Percentiles rank a stretch among this genome's conserved stretches.
phyloP scores from a whole-genome alignment of 1,140 invertebrate species.

The Hycleus phaleratus region DNA sequence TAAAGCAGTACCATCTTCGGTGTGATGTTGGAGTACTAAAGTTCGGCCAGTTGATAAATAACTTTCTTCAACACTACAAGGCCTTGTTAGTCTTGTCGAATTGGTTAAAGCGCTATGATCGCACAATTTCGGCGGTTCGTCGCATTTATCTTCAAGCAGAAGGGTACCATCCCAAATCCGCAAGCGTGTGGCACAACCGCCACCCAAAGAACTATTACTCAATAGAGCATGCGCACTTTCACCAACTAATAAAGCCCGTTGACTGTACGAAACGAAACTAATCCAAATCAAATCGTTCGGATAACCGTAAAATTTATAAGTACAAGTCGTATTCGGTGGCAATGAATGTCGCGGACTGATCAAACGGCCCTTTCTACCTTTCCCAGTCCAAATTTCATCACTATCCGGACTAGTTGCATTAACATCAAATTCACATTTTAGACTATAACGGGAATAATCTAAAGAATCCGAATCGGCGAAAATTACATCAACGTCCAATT shows the following conservation, averaged over 20 bases:
- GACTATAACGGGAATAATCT: conserved; percentile 54
- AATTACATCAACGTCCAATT: conserved; percentile 78
- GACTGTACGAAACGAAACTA: conserved; percentile 76
- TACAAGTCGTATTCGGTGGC: conserved; percentile 77
- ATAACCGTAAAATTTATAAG: conserved; percentile 72
- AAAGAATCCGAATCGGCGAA: conserved; percentile 75
- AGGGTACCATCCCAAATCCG: conserved; percentile 53
- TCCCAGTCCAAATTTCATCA: conserved; percentile 42
- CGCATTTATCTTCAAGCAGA: conserved; percentile 54
- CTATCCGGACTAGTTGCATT: conserved; percentile 56
- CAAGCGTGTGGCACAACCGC: conserved; percentile 51
- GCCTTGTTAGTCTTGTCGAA: conserved; percentile 62
- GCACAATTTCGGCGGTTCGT: conserved; percentile 66
- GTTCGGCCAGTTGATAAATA: conserved; percentile 62
- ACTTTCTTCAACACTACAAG: conserved; percentile 67
- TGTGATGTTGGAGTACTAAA: conserved; percentile 46
- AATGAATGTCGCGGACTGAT: conserved; percentile 74
- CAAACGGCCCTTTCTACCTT: conserved; percentile 55
- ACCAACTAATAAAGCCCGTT: conserved; percentile 54
- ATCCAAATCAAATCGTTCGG: conserved; percentile 76
- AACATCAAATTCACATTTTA: conserved; percentile 62
- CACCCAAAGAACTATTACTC: conserved; percentile 30
- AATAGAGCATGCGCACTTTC: conserved; percentile 34
- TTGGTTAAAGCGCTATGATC: conserved; percentile 72
- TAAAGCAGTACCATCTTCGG: conserved; percentile 56